A percentile compares a stretch with the other conserved stretches of the same genome.
Evolutionary conservation across 2,888 invertebrate species (phyloP).

Genomic region (Drosophila limbata): DNA sequence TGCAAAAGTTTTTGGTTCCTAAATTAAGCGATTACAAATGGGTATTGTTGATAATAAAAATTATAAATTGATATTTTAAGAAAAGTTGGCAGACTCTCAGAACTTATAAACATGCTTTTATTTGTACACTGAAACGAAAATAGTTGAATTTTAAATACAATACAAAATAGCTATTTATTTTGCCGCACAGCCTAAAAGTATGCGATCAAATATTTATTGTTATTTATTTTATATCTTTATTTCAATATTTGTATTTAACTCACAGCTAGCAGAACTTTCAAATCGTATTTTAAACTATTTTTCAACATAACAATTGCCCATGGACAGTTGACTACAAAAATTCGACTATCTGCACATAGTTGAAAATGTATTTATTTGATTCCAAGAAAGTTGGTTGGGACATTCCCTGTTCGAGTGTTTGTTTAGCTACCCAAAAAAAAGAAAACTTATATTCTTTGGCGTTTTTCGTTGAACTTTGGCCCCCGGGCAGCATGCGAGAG

Average conservation of each 20-base stretch:
- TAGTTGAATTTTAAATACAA: background rate
- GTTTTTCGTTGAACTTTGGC: slow-evolving; percentile 58
- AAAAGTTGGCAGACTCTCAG: slow-evolving; percentile 25
- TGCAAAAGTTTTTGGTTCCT: slow-evolving; percentile 65
- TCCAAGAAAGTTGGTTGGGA: slow-evolving; percentile 33
- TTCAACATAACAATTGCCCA: background rate
- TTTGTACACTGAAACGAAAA: background rate
- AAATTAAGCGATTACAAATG: slow-evolving; percentile 78
- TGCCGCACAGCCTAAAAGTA: slow-evolving; percentile 18
- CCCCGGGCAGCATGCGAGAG: slow-evolving; percentile 29
- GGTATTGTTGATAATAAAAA: slow-evolving; percentile 66
- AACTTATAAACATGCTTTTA: background rate
- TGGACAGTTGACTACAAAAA: background rate
- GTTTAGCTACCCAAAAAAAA: slow-evolving; percentile 1
- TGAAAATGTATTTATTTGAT: slow-evolving; percentile 45
- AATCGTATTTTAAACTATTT: background rate
- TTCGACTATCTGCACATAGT: slow-evolving; percentile 7
- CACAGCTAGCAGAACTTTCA: background rate
- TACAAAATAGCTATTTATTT: background rate
- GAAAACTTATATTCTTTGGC: slow-evolving; percentile 33
- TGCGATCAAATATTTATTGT: background rate
- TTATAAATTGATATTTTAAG: slow-evolving; percentile 62
- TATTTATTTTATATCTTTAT: background rate
- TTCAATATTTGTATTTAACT: background rate
- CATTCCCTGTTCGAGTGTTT: background rate